These are phyloP conservation scores for Mesorhabditis belari DNA, from an alignment of 2,888 invertebrate species.

Conservation along the genomic window DNA sequence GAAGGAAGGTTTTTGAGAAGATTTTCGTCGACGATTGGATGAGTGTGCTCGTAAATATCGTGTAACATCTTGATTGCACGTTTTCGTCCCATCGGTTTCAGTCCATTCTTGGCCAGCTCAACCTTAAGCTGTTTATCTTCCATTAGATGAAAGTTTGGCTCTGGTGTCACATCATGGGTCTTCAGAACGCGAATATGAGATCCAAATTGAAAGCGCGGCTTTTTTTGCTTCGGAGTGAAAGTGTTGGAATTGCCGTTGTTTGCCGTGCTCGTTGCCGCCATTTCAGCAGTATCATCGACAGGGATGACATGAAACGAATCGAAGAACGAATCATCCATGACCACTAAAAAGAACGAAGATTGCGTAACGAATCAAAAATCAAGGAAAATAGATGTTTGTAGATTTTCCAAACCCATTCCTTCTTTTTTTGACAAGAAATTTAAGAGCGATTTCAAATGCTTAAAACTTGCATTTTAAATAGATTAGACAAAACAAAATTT, in stretches of 20 bases:
- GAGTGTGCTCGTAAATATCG: neutral
- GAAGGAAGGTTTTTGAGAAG: too few relatives aligned
- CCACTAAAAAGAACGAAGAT: neutral
- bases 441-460: too few relatives aligned
- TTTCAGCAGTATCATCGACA: too few relatives aligned
- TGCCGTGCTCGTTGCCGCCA: too few relatives aligned
- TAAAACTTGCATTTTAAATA: too few relatives aligned
- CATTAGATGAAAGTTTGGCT: neutral
- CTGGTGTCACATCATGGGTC: neutral
- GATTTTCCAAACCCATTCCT: too few relatives aligned
- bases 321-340: neutral
- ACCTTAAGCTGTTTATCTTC: neutral
- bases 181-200: neutral
- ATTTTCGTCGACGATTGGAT: neutral
- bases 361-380: too few relatives aligned
- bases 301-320: too few relatives aligned
- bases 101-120: neutral
- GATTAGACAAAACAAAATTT: neutral
- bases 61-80: neutral
- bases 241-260: too few relatives aligned
- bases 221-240: neutral
- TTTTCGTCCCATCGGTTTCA: neutral
- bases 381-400: too few relatives aligned
- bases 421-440: too few relatives aligned
- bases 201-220: neutral